Evolutionary conservation across 1,140 invertebrate species (phyloP).

Genomic region (Patella vulgata): DNA sequence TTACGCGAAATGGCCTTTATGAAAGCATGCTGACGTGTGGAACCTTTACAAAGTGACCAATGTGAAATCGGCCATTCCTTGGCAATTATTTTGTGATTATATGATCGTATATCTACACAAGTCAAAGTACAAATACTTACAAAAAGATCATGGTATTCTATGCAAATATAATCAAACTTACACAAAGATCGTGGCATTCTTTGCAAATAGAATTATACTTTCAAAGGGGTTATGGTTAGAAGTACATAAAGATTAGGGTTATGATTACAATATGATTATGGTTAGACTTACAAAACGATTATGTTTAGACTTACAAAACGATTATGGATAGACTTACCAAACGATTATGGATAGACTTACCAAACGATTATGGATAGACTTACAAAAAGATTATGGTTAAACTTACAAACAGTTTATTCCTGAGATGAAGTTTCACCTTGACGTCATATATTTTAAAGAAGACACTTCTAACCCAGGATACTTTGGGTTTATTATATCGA

Average conservation of each 20-base stretch:
- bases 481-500: slow-evolving; percentile 26
- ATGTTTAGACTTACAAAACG: background rate
- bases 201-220: no score
- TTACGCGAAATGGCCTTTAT: no score
- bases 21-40: no score
- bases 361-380: background rate
- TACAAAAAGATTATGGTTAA: background rate
- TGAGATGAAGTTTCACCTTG: slow-evolving; percentile 85
- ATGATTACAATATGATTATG: background rate
- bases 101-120: no score
- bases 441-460: slow-evolving; percentile 72
- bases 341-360: background rate
- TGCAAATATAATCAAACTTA: no score
- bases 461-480: slow-evolving; percentile 29
- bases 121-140: no score
- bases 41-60: no score
- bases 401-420: slow-evolving; percentile 82
- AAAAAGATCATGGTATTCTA: no score
- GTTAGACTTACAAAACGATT: background rate
- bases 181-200: no score
- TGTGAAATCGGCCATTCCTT: no score
- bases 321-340: background rate
- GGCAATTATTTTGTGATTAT: no score
- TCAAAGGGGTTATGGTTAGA: background rate
- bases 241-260: background rate